Conservation (phyloP, 2,113 vertebrate species). For the Toxotes jaculatrix region DNA sequence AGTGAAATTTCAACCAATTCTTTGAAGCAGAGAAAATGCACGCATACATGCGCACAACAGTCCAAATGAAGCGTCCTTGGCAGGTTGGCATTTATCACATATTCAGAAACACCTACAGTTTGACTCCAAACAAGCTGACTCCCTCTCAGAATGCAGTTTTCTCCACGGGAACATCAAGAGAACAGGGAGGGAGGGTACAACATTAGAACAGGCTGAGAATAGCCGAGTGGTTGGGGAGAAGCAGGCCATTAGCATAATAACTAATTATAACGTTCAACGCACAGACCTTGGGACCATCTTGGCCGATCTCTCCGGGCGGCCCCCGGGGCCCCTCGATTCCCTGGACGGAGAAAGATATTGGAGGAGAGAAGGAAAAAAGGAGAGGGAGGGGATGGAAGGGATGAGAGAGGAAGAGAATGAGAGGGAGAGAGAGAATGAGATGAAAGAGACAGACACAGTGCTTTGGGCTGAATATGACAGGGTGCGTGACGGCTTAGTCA, state of each 20-base stretch:
- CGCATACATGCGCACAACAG: not conserved
- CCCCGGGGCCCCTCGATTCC: slow-evolving; percentile 75
- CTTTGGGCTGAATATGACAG: slow-evolving; percentile 70
- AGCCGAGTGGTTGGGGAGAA: slow-evolving; percentile 41
- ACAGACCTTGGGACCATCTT: slow-evolving; percentile 81
- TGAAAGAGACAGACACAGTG: slow-evolving; percentile 68
- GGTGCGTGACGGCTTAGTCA: slow-evolving; percentile 72
- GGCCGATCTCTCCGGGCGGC: slow-evolving; percentile 75
- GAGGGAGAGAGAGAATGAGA: slow-evolving; percentile 60
- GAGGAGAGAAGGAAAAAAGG: not conserved
- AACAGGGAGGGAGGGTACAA: slow-evolving; percentile 34
- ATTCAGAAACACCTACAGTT: slow-evolving; percentile 43
- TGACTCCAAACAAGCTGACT: slow-evolving; percentile 49
- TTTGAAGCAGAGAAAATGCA: not conserved
- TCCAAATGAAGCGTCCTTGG: not conserved
- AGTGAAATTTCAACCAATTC: not conserved
- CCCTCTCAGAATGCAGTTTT: slow-evolving; percentile 44
- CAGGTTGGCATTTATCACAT: slow-evolving; percentile 18
- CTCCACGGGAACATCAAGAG: slow-evolving; percentile 51
- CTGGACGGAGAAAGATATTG: slow-evolving; percentile 65
- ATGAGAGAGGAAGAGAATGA: slow-evolving; percentile 5
- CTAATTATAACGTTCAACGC: slow-evolving; percentile 67
- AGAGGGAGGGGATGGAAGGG: not conserved
- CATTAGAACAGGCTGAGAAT: slow-evolving; percentile 45
- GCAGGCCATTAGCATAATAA: slow-evolving; percentile 73